A percentile compares a stretch with the other conserved stretches of the same genome.
phyloP scores from a whole-genome alignment of 2,113 vertebrate genomes.

The Eudyptes chrysolophus region DNA sequence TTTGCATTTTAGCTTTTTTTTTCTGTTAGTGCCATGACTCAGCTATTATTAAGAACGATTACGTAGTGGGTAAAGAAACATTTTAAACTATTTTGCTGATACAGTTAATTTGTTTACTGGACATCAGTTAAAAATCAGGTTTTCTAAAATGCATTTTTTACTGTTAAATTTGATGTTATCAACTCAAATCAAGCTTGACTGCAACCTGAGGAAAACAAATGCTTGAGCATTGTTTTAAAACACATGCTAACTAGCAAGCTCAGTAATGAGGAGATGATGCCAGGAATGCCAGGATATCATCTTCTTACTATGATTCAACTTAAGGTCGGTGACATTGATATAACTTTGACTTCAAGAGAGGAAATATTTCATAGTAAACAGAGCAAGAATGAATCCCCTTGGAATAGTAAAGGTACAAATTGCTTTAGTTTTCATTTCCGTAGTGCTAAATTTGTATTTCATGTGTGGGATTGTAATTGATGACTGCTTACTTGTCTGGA shows the following conservation, averaged over 20 bases:
- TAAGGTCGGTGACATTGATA: conserved; percentile 72
- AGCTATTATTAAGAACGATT: conserved; percentile 29
- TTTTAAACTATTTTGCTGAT: conserved; percentile 19
- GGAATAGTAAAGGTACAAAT: conserved; percentile 78
- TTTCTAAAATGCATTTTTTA: background rate
- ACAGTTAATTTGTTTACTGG: background rate
- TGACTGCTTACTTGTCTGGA: conserved; percentile 71
- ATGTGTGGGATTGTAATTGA: conserved; percentile 70
- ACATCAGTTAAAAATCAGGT: conserved; percentile 4
- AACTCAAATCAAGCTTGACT: background rate
- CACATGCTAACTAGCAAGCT: conserved; percentile 61
- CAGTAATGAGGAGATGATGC: conserved; percentile 61
- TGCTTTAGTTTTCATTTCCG: conserved; percentile 78
- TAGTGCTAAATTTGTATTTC: conserved; percentile 76
- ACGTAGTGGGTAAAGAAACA: background rate
- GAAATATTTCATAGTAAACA: conserved; percentile 74
- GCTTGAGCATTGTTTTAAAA: conserved; percentile 56
- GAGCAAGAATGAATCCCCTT: conserved; percentile 70
- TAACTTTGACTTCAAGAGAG: conserved; percentile 73
- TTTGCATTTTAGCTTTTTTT: conserved; percentile 20
- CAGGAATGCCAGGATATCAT: conserved; percentile 50
- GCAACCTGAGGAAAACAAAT: conserved; percentile 22
- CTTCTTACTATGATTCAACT: conserved; percentile 60
- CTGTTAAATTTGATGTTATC: background rate
- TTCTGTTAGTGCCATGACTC: background rate